Evolutionary conservation across 2,113 vertebrate genomes (phyloP).

Genomic region (Thamnophis sirtalis): DNA sequence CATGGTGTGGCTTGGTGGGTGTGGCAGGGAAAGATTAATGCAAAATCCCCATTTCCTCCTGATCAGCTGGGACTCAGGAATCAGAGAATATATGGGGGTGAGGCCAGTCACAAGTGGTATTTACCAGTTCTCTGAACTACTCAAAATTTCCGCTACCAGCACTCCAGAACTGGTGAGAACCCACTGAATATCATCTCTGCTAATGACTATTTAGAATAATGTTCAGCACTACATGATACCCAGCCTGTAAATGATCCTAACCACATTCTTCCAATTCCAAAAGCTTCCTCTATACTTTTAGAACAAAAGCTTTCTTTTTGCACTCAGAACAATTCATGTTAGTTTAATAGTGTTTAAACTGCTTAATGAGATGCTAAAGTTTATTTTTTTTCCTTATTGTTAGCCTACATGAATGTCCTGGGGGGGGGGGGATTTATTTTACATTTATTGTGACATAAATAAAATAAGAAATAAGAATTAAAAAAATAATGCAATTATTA

Average conservation of each 20-base stretch:
- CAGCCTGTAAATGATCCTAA: not conserved
- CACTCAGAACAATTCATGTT: not conserved
- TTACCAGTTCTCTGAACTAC: too few relatives aligned
- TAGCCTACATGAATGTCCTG: not conserved
- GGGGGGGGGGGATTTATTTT: not conserved
- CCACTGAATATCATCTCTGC: too few relatives aligned
- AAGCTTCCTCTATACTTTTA: not conserved
- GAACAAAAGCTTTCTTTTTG: not conserved
- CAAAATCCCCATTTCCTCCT: too few relatives aligned
- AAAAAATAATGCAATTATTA: not conserved
- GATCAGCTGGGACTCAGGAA: too few relatives aligned
- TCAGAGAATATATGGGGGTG: too few relatives aligned
- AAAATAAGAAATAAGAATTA: not conserved
- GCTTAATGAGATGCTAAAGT: not conserved
- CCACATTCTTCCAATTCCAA: not conserved
- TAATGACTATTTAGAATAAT: not conserved
- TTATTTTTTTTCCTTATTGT: not conserved
- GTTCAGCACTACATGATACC: not conserved
- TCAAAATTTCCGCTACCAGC: too few relatives aligned
- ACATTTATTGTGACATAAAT: not conserved
- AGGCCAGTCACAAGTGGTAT: too few relatives aligned
- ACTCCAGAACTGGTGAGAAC: too few relatives aligned
- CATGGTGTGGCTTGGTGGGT: too few relatives aligned
- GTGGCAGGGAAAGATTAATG: too few relatives aligned
- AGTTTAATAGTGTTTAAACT: not conserved